Evolutionary conservation across 2,113 vertebrate genomes (phyloP).

Genomic region (Lucifuga dentata): DNA sequence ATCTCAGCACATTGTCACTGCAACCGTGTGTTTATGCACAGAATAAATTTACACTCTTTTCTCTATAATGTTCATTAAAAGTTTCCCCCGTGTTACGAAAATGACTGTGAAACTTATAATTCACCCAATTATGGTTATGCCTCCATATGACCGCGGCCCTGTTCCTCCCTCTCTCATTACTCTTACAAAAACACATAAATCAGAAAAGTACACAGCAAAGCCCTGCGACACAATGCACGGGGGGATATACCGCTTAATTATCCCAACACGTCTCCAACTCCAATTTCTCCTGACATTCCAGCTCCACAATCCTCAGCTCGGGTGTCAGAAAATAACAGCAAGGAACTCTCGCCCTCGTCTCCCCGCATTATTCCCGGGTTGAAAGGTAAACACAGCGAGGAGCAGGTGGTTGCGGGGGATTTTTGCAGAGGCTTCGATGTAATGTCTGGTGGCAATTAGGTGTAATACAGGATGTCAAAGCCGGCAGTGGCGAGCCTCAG

Average conservation of each 20-base stretch:
- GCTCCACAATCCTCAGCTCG: slow-evolving; percentile 68
- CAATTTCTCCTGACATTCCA: slow-evolving; percentile 78
- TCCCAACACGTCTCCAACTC: slow-evolving; percentile 68
- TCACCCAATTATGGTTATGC: slow-evolving; percentile 69
- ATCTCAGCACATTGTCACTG: slow-evolving; percentile 23
- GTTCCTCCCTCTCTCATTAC: slow-evolving; percentile 65
- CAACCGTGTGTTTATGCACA: slow-evolving; percentile 14
- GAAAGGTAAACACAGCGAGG: slow-evolving; percentile 73
- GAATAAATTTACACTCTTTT: slow-evolving; percentile 35
- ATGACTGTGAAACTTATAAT: slow-evolving; percentile 65
- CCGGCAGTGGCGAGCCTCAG: slow-evolving; percentile 73
- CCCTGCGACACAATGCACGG: slow-evolving; percentile 63
- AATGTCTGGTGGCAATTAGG: slow-evolving; percentile 85
- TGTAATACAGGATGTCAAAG: slow-evolving; percentile 85
- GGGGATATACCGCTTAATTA: slow-evolving; percentile 68
- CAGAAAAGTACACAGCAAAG: slow-evolving; percentile 66
- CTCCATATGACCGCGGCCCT: slow-evolving; percentile 61
- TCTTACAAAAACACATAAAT: slow-evolving; percentile 76
- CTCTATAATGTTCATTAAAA: slow-evolving; percentile 54
- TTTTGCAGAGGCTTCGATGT: slow-evolving; percentile 65
- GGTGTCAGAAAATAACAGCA: slow-evolving; percentile 75
- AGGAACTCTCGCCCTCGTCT: slow-evolving; percentile 28
- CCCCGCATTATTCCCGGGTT: slow-evolving; percentile 71
- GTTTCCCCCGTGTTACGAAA: slow-evolving; percentile 62
- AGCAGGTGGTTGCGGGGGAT: slow-evolving; percentile 80